Base-by-base conservation (phyloP, 1,140 invertebrate genomes). In the Pentalonia nigronervosa region DNA sequence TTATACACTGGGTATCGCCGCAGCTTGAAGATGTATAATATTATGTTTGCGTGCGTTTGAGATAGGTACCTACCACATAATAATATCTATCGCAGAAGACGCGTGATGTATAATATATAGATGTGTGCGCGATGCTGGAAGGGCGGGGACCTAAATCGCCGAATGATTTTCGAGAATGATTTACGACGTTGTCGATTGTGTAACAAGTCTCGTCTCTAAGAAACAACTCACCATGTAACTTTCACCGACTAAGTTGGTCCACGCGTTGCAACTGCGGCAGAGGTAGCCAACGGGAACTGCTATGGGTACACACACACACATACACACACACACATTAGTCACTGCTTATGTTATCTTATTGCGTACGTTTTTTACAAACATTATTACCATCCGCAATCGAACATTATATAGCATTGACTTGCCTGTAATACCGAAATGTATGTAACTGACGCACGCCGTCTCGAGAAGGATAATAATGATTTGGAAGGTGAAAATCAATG, bases 171-270 rank as follows among this genome's bases (percentile, higher is more conserved):
- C 36, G 23, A 48, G 30, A 88, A 88, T 88, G 86, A 48, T 48
- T 50, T 50, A 88, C 47, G 48, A 50, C 86, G 48, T 88, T n/a
- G 48, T 88, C 86, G 47, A 50, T 88, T 88, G 86, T 88, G 86
- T 88, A 88, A 88, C 86, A 88, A 88, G 86, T 88, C n/a, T n/a
- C 47, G 86, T 88, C 86, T 88, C 34, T 88, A 88, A 87, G 34
- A 87, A 47, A 87, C 86, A 50, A 87, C 50, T 30, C 30, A 4
- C 47, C 30, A 7, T 50, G 30, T 34, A 30, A 88, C 86, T 88
- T 88, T 88, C 86, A 88, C 86, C 86, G 86, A 7, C 86, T 20
- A 88, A 88, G 86, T 88, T 50, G 86, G 86, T 88, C 86, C 86
- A 88, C 86, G 47, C 30, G 86, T 34, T 7, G 30, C 47, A 25